These are phyloP conservation scores for Caenorhabditis brenneri DNA, from an alignment of 1,140 invertebrate species.

Conservation along the genomic window DNA sequence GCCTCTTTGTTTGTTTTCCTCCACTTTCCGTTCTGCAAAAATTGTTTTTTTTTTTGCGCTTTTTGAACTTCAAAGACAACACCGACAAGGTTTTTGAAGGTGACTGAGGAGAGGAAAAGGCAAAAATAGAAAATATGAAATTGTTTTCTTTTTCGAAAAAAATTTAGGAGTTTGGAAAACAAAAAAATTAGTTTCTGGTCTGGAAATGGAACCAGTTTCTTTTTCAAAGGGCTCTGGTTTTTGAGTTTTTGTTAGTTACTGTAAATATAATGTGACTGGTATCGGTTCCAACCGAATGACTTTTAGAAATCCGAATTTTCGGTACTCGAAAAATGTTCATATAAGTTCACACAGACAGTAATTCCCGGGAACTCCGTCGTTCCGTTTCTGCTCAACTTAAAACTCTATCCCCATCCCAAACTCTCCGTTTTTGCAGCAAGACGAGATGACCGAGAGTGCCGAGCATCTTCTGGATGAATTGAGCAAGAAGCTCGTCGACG, in stretches of 20 bases:
- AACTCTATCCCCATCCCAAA: background rate
- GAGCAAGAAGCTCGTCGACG: slow-evolving; percentile 39
- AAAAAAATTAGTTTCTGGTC: too few species aligned
- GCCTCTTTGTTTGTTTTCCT: too few species aligned
- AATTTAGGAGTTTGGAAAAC: too few species aligned
- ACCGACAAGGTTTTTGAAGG: background rate
- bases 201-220: too few species aligned
- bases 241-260: too few species aligned
- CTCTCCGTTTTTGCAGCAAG: background rate
- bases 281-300: background rate
- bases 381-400: background rate
- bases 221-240: too few species aligned
- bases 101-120: too few species aligned
- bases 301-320: background rate
- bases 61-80: background rate
- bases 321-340: too few species aligned
- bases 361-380: too few species aligned
- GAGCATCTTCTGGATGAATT: slow-evolving; percentile 8
- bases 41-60: background rate
- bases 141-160: too few species aligned
- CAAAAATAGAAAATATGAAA: background rate
- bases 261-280: too few species aligned
- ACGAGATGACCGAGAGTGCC: slow-evolving; percentile 4
- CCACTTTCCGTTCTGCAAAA: background rate
- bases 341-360: too few species aligned